A percentile compares a stretch with the other conserved stretches of the same genome.
phyloP scores from a whole-genome alignment of 2,113 vertebrate genomes.

The Struthio camelus region DNA sequence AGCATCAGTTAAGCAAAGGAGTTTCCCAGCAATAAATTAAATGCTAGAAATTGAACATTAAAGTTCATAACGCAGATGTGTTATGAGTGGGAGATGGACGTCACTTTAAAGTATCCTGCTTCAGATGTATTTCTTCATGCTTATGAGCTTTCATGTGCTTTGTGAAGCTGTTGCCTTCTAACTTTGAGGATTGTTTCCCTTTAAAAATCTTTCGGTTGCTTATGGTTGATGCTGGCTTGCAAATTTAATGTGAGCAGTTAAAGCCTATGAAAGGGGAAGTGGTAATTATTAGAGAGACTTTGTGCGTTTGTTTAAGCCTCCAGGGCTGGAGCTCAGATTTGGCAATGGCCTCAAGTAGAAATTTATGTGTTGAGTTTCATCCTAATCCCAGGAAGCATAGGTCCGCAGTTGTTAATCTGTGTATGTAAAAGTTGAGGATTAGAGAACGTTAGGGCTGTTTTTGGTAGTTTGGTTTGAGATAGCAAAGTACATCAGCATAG shows the following conservation, averaged over 20 bases:
- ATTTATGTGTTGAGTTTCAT: not conserved
- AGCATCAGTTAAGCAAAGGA: not conserved
- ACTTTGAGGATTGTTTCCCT: not conserved
- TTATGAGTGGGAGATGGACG: not conserved
- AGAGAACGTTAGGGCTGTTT: not conserved
- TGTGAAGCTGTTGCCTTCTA: not conserved
- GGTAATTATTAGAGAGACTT: not conserved
- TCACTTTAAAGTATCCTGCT: not conserved
- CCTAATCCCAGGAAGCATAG: not conserved
- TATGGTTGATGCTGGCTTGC: not conserved
- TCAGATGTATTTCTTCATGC: not conserved
- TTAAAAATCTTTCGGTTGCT: not conserved
- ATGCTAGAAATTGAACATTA: not conserved
- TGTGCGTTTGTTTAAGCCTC: not conserved
- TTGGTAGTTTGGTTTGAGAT: not conserved
- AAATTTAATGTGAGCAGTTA: not conserved
- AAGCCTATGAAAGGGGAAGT: not conserved
- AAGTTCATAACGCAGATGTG: not conserved
- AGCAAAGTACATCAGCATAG: not conserved
- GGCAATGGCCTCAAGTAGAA: not conserved
- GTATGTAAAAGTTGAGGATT: not conserved
- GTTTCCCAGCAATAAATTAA: constrained; percentile 26
- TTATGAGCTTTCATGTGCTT: not conserved
- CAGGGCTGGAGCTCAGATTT: not conserved
- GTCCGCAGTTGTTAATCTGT: not conserved